Evolutionary conservation across 2,113 vertebrate genomes (phyloP).

Genomic region (Holacanthus passer): DNA sequence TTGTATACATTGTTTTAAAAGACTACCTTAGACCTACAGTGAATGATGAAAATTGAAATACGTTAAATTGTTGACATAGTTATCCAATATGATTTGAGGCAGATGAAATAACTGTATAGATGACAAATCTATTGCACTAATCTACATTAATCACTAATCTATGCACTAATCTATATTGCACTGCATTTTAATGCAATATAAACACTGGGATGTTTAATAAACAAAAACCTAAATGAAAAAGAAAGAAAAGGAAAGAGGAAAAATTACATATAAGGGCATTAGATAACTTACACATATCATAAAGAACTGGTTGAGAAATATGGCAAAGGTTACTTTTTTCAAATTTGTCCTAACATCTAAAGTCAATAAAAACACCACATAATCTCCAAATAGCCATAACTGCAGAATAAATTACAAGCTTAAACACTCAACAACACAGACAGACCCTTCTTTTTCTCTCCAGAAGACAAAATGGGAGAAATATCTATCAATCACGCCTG

Average conservation of each 20-base stretch:
- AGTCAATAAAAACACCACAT: background rate
- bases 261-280: background rate
- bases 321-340: background rate
- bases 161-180: too few species aligned
- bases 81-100: too few species aligned
- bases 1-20: too few species aligned
- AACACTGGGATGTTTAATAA: background rate
- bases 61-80: too few species aligned
- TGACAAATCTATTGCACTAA: too few species aligned
- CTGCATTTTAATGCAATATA: too few species aligned
- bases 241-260: background rate
- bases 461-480: slow-evolving; percentile 28
- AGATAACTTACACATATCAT: background rate
- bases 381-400: slow-evolving; percentile 8
- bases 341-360: slow-evolving; percentile 26
- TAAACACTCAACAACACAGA: slow-evolving; percentile 48
- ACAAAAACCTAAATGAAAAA: background rate
- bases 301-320: background rate
- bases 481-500: slow-evolving; percentile 49
- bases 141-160: too few species aligned
- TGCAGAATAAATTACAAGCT: slow-evolving; percentile 27
- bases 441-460: slow-evolving; percentile 17
- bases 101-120: too few species aligned
- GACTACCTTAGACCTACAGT: too few species aligned
- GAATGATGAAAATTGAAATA: too few species aligned